Conservation (phyloP, 35 echinoderm and acorn worm genomes). For the Anneissia japonica region DNA sequence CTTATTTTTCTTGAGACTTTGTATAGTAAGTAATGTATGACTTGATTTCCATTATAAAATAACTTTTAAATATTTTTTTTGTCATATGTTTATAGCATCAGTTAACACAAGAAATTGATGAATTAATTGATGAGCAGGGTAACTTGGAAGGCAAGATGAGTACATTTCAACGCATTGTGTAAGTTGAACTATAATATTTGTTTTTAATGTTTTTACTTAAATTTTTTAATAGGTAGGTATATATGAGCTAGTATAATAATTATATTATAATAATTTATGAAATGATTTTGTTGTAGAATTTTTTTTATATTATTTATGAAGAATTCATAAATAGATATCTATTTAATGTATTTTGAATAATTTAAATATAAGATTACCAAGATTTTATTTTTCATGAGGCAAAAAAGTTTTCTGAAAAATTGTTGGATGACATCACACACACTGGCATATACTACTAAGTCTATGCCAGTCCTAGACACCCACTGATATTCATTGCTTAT, state of each 20-base stretch:
- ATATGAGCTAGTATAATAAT: background rate
- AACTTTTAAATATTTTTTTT: background rate
- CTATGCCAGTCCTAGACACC: no score
- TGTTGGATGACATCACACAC: no score
- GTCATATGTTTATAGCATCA: constrained; percentile 44
- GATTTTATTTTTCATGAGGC: no score
- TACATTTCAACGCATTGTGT: constrained; percentile 71
- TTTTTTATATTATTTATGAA: background rate
- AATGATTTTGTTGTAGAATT: background rate
- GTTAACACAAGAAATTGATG: constrained; percentile 84
- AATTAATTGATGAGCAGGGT: constrained; percentile 66
- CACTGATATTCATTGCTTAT: no score
- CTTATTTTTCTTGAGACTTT: background rate
- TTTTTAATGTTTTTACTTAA: background rate
- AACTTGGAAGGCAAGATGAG: constrained; percentile 88
- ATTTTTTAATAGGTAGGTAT: background rate
- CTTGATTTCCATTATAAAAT: background rate
- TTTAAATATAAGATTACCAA: no score
- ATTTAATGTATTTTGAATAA: background rate
- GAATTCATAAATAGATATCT: background rate
- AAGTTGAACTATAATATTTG: constrained; percentile 24
- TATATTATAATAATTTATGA: background rate
- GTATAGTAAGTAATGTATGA: background rate
- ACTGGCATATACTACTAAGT: no score
- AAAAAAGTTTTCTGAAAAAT: no score